Evolutionary conservation across 2,888 invertebrate species (phyloP), one percentile per base, ranked within the genome.

Genomic region (Sesia apiformis): DNA sequence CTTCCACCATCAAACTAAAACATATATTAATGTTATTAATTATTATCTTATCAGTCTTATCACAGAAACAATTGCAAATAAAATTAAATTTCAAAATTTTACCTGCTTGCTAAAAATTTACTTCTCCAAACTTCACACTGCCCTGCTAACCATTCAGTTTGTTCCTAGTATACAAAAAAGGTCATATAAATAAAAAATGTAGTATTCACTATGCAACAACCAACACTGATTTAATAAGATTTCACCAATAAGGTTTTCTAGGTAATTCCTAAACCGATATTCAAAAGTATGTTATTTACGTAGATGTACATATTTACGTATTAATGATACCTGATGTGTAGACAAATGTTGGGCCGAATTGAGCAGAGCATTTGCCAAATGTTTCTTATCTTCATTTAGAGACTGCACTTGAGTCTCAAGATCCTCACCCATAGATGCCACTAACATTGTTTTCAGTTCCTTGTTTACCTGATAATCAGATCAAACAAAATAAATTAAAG

Each of bases 41-140:
- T 23, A 23, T 23, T 23, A 23, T 23, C 23, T 23, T 23, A 23
- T 23, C 23, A 23, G 2, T 23, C 23, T 23, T 23, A 23, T 23
- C 23, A 23, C 23, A 23, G 23, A 23, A 23, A 23, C 23, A 23
- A 23, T 23, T 23, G 23, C 1, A 23, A 23, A 23, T 23, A 23
- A 23, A 23, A 23, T 23, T 23, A 23, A 23, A 23, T 1, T 23
- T 23, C 23, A 23, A 23, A 2, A 23, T 23, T 54, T 62, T 85
- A 95, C 95, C 95, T 96, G 89, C 96, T 96, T 39, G 98, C 98
- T 65, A 98, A 90, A 82, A 97, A 98, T 92, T 98, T 98, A 75
- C 97, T 97, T 60, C 97, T 92, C 98, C 98, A 98, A 53, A 98
- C 97, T 87, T 98, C 98, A 75, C 97, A 97, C 72, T 98, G 97